Percentiles rank a stretch among this genome's conserved stretches.
phyloP scores from a whole-genome alignment of 2,797 vertebrate species.

The Lithobates pipiens region DNA sequence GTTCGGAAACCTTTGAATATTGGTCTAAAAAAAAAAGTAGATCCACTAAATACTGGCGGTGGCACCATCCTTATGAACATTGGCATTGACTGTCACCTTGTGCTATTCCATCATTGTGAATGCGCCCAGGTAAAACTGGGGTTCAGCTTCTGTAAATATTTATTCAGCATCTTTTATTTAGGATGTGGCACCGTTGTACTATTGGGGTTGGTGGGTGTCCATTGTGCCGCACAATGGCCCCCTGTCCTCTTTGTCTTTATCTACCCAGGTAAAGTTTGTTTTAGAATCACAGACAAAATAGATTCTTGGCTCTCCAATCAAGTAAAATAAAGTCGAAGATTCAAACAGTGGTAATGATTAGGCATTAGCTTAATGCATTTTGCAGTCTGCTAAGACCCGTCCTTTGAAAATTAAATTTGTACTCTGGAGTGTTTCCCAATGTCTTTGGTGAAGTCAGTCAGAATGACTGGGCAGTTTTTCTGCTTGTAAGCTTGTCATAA shows the following conservation, averaged over 20 bases:
- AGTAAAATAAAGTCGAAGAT: conserved; percentile 39
- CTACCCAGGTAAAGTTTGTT: conserved; percentile 25
- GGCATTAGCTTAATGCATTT: conserved; percentile 60
- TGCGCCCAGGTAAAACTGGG: background rate
- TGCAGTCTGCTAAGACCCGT: conserved; percentile 55
- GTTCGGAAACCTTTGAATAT: background rate
- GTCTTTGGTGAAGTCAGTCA: conserved; percentile 57
- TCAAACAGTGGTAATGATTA: conserved; percentile 54
- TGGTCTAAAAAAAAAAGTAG: background rate
- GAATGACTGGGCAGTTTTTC: conserved; percentile 57
- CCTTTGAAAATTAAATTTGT: conserved; percentile 59
- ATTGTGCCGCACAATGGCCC: too few relatives aligned
- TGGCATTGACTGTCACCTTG: background rate
- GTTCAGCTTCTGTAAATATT: too few relatives aligned
- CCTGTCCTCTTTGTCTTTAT: too few relatives aligned
- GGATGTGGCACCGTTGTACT: too few relatives aligned
- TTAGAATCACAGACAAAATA: conserved; percentile 25
- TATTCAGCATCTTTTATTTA: too few relatives aligned
- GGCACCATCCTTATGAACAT: background rate
- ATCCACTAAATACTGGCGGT: background rate
- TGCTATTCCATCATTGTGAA: background rate
- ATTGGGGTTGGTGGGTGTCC: too few relatives aligned
- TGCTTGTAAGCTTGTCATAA: conserved; percentile 27
- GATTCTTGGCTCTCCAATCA: conserved; percentile 38
- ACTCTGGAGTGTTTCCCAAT: conserved; percentile 56